Base-by-base conservation (phyloP, 2,888 invertebrate genomes). In the Maniola hyperantus region DNA sequence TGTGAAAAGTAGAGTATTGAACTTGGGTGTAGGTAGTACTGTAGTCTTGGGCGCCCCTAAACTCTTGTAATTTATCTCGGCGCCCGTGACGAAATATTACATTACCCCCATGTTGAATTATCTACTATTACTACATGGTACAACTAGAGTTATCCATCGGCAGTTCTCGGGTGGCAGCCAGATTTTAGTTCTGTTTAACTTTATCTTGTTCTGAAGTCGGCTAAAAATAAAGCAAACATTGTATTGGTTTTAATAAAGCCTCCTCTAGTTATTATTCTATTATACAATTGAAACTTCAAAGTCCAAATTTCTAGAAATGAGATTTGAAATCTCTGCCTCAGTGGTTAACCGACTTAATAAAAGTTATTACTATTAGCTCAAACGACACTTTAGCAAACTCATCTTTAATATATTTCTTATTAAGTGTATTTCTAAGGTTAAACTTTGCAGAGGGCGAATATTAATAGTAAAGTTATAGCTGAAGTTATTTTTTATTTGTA, bases 301-400 rank as follows among this genome's bases (percentile, higher is more conserved):
- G 36, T 55, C 18, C 55, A 18, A 36, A 7, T 6, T 54, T 34
- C 53, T 34, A n/a, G 6, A 34, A 34, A 54, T 36, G 36, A 55
- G 55, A 55, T 55, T 55, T 36, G 36, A 8, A 18, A 18, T 18
- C 55, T 53, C 55, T 26, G 33, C 34, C 50, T 50, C 50, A 20
- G n/a, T 33, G 36, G 55, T 36, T 15, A 36, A 18, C 36, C 55
- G 10, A 39, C 55, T 18, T 55, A 36, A 18, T 39, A 55, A 55
- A 18, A 18, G 18, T 55, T 55, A 39, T 55, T 54, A 54, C 53
- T 36, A 55, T 55, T 1, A 36, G 26, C 33, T 36, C 10, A 39
- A 55, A 55, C 36, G 55, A 55, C 36, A 36, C 36, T 55, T 55
- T 18, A 15, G 55, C n/a, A 55, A 55, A 55, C 36, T 39, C 8